Percentiles rank a stretch among this genome's conserved stretches.
phyloP scores from a whole-genome alignment of 1,140 invertebrate species.

The Drosophila melanogaster region DNA sequence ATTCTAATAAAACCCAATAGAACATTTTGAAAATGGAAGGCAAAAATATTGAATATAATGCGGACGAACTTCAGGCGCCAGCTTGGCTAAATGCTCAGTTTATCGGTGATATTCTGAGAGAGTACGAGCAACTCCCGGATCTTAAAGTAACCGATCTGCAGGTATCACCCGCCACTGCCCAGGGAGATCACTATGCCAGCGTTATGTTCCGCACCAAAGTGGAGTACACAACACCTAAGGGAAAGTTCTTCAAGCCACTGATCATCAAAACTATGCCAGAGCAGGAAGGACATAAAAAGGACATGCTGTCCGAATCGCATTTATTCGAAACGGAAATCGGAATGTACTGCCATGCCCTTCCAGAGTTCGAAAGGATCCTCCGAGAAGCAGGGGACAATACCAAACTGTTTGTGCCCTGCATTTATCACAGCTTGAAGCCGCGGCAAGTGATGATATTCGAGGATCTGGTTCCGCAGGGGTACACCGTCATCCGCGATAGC shows the following conservation, averaged over 20 bases:
- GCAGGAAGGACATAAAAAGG: slow-evolving; percentile 55
- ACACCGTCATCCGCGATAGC: slow-evolving; percentile 47
- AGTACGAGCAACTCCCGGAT: slow-evolving; percentile 25
- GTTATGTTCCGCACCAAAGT: slow-evolving; percentile 61
- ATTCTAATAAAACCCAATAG: neutral
- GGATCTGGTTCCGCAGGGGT: slow-evolving; percentile 56
- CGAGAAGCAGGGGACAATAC: slow-evolving; percentile 44
- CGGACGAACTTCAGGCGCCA: slow-evolving; percentile 58
- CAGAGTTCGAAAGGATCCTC: slow-evolving; percentile 56
- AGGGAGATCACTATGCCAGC: slow-evolving; percentile 79
- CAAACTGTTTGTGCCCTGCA: slow-evolving; percentile 27
- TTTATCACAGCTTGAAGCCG: slow-evolving; percentile 55
- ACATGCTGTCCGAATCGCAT: slow-evolving; percentile 31
- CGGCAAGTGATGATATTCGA: slow-evolving; percentile 59
- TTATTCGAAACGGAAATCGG: slow-evolving; percentile 65
- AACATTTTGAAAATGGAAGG: slow-evolving; percentile 15
- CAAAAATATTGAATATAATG: slow-evolving; percentile 39
- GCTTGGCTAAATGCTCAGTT: slow-evolving; percentile 58
- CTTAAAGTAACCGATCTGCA: slow-evolving; percentile 33
- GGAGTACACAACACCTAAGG: slow-evolving; percentile 10
- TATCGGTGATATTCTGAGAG: slow-evolving; percentile 38
- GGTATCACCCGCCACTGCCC: slow-evolving; percentile 54
- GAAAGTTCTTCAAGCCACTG: slow-evolving; percentile 31
- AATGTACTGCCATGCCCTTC: slow-evolving; percentile 52
- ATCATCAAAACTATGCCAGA: slow-evolving; percentile 72